Evolutionary conservation across 2,888 invertebrate species (phyloP), one percentile per base, ranked within the genome.

Genomic region (Conomelus anceps): DNA sequence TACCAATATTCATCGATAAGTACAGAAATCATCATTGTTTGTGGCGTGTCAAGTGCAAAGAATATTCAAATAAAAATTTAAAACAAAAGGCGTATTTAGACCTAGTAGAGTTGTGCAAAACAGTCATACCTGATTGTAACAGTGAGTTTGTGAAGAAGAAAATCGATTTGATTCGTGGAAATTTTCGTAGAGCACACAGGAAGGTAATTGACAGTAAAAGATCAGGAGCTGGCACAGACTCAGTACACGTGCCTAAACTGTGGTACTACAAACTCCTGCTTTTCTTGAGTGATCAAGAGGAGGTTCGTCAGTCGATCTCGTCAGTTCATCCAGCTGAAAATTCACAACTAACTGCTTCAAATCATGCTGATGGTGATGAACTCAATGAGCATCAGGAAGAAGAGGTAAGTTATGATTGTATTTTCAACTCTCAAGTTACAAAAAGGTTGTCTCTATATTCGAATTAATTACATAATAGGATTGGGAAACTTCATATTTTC

Each of bases 251-350:
- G 22, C 86, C 86, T 20, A 86, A 86, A 29, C 22, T 86, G 24
- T 86, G 86, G 86, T 86, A 86, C 29, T 86, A 86, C 86, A 86
- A 86, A 29, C 86, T 86, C 4, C 23, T 86, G 23, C 86, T 86
- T 86, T 86, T 86, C 23, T 23, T 86, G 22, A 26, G 24, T n/a
- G 86, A 86, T 29, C 86, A 86, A 23, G 86, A 86, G 29, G 86
- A 86, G 11, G 86, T 23, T 24, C 22, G 23, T 34, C 34, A 34
- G 34, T 34, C 34, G 34, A 34, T 34, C 1, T 17, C 34, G 17
- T 34, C 34, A 34, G 13, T 34, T 34, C 34, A 34, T 34, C 13
- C 13, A 9, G 34, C 9, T 9, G 34, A 34, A 34, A 34, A 34
- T 34, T 34, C 34, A 34, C 34, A 34, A 34, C 34, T 1, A 17